A percentile compares a stretch with the other conserved stretches of the same genome.
Conservation (phyloP, 2,888 invertebrate species). For the Nyleta sp. region DNA sequence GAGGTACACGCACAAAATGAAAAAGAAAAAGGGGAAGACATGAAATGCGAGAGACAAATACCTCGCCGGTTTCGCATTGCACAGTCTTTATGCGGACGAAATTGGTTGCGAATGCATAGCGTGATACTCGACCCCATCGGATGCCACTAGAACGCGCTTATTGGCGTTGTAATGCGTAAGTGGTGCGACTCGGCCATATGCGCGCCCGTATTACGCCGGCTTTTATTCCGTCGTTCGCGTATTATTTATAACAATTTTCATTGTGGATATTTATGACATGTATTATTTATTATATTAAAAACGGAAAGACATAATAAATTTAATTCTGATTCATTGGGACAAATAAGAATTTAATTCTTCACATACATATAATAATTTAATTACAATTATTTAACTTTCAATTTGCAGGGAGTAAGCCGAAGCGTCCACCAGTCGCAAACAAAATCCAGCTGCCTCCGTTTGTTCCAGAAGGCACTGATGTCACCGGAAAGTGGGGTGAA, state of each 20-base stretch:
- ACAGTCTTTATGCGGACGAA: slow-evolving; percentile 50
- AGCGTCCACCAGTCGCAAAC: not conserved
- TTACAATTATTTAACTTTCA: not conserved
- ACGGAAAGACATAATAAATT: no score
- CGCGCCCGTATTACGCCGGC: slow-evolving; percentile 8
- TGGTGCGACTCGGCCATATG: slow-evolving; percentile 57
- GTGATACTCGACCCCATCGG: slow-evolving; percentile 56
- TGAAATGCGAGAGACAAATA: slow-evolving; percentile 56
- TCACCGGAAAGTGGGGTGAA: slow-evolving; percentile 20
- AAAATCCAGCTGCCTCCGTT: not conserved
- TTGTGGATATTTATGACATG: no score
- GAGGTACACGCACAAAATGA: not conserved
- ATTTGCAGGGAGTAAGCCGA: not conserved
- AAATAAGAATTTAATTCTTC: no score
- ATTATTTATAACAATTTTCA: slow-evolving; percentile 36
- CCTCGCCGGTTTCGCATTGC: slow-evolving; percentile 48
- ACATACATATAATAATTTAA: no score
- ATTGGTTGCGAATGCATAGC: slow-evolving; percentile 53
- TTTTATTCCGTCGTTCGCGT: slow-evolving; percentile 16
- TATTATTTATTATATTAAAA: no score
- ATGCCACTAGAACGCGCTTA: slow-evolving; percentile 53
- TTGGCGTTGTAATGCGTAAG: slow-evolving; percentile 60
- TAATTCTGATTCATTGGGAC: no score
- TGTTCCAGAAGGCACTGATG: slow-evolving; percentile 13
- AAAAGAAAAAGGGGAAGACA: slow-evolving; percentile 22